A percentile compares a stretch with the other conserved stretches of the same genome.
phyloP scores from a whole-genome alignment of 2,888 invertebrate species.

The Hypolimnas misippus region DNA sequence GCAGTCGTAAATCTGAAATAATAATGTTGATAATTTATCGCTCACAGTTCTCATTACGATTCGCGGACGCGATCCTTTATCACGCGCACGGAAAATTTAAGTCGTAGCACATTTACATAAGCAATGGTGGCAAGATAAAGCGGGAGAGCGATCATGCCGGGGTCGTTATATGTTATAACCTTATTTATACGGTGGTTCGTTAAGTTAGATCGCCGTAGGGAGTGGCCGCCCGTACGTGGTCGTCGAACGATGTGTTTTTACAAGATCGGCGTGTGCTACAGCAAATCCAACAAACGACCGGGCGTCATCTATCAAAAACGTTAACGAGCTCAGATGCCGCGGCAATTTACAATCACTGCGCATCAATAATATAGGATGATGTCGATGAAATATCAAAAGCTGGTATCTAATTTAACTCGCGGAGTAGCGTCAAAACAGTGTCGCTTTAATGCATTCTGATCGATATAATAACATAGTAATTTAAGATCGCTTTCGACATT shows the following conservation, averaged over 20 bases:
- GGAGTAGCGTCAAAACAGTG: constrained; percentile 58
- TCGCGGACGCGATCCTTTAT: constrained; percentile 45
- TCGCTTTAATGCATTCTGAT: constrained; percentile 42
- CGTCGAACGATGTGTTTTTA: constrained; percentile 80
- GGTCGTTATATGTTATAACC: constrained; percentile 44
- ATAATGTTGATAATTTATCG: constrained; percentile 48
- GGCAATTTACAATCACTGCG: constrained; percentile 75
- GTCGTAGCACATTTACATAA: constrained; percentile 44
- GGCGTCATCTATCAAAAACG: constrained; percentile 82
- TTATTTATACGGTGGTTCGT: constrained; percentile 82
- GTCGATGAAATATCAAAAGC: constrained; percentile 64
- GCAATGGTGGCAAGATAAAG: constrained; percentile 41
- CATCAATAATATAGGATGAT: constrained; percentile 76
- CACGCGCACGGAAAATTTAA: constrained; percentile 40
- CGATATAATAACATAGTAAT: constrained; percentile 29
- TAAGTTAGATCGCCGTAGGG: constrained; percentile 81
- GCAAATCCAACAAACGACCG: constrained; percentile 81
- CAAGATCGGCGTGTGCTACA: constrained; percentile 73
- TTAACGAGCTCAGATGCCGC: constrained; percentile 80
- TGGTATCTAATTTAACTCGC: constrained; percentile 56
- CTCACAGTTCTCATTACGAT: constrained; percentile 44
- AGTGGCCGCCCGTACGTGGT: constrained; percentile 78
- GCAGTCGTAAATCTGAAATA: constrained; percentile 49
- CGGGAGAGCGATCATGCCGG: constrained; percentile 58
- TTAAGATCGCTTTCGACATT: constrained; percentile 22